Percentiles rank a stretch among this genome's conserved stretches.
Conservation (phyloP, 1,140 invertebrate species). For the Nephotettix cincticeps region DNA sequence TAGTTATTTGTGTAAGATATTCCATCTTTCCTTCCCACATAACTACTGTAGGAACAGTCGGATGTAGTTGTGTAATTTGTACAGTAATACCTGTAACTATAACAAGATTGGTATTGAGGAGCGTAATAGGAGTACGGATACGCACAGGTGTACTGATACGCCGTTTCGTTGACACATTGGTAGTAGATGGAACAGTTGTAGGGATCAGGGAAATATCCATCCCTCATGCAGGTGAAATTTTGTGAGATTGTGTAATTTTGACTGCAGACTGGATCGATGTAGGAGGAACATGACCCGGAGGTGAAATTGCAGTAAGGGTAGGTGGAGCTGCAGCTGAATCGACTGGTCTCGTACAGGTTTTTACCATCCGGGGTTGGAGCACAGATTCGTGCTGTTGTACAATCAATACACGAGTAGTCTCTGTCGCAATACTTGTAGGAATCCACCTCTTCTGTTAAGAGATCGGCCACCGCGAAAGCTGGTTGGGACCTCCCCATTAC, state of each 20-base stretch:
- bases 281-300: slow-evolving; percentile 12
- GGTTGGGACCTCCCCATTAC: no score
- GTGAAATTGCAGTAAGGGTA: slow-evolving; percentile 24
- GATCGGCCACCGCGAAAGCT: no score
- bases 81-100: background rate
- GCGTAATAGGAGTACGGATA: background rate
- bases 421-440: background rate
- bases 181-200: slow-evolving; percentile 14
- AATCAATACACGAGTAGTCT: slow-evolving; percentile 20
- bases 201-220: slow-evolving; percentile 26
- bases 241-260: background rate
- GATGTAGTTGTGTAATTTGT: background rate
- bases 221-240: slow-evolving; percentile 24
- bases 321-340: background rate
- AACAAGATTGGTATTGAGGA: no score
- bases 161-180: background rate
- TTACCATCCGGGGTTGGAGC: background rate
- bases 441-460: no score
- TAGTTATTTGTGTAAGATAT: background rate
- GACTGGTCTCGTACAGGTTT: background rate
- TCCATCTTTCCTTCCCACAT: background rate
- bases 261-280: background rate
- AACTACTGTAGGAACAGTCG: background rate
- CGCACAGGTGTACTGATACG: slow-evolving; percentile 8
- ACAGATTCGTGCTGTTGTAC: slow-evolving; percentile 21